Evolutionary conservation across 2,797 vertebrate species (phyloP), one percentile per base, ranked within the genome.

Genomic region (Myotis planiceps): DNA sequence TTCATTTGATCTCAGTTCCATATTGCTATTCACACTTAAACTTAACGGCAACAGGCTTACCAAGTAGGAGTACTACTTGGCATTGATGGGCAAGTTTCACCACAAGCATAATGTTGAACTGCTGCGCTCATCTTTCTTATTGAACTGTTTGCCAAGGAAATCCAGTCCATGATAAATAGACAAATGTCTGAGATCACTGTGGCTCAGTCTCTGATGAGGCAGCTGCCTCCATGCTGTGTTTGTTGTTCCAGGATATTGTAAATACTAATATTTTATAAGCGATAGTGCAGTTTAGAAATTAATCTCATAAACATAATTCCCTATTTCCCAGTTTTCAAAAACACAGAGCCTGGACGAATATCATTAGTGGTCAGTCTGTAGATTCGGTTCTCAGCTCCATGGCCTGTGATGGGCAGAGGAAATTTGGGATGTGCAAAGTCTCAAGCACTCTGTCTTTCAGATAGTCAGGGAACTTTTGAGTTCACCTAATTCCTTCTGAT

Each of bases 191-290:
- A 98, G 92, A 92, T 97, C 90, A 96, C 13, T 60, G 34, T 58
- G 97, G 47, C 78, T 95, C 51, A 60, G 51, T 94, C 90, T 97
- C 95, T 92, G 72, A 97, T 96, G 63, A 92, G 60, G 94, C 92
- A 97, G 92, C 91, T 96, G 71, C 92, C 87, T 97, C 47, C 89
- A 90, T 72, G 81, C 72, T 96, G 68, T 90, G 87, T 88, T 92
- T 98, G 78, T 96, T 97, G 88, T 95, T 88, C 96, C 1, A 6
- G 84, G 65, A 95, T 95, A 97, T 66, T 96, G 86, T 92, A 97
- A 97, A 96, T 96, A 92, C 81, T 88, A 88, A 87, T 98, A 97
- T 95, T 97, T 97, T 95, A 95, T 92, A 97, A 98, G 53, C 53
- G 88, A 47, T 80, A 27, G 5, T 53, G 1, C 45, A 94, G 85